Percentiles rank a stretch among this genome's conserved stretches.
Conservation (phyloP, 2,888 invertebrate species). For the Cheiracanthium punctorium region DNA sequence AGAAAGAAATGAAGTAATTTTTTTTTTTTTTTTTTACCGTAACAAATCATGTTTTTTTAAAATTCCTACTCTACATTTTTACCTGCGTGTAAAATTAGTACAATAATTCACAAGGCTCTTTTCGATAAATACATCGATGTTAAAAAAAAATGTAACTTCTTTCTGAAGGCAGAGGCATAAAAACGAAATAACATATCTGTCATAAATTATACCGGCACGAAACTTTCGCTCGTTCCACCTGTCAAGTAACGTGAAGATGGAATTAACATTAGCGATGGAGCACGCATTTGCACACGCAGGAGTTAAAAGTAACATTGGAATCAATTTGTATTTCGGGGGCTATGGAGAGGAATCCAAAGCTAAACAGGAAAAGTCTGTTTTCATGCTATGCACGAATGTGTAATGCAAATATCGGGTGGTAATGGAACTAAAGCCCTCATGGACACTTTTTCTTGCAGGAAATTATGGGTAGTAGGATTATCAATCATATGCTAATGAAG, state of each 20-base stretch:
- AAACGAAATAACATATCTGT: too few species aligned
- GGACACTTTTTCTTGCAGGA: not conserved
- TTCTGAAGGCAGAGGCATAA: too few species aligned
- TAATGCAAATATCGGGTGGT: not conserved
- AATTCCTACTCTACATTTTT: too few species aligned
- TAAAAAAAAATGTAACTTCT: too few species aligned
- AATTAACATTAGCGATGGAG: not conserved
- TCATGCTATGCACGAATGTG: not conserved
- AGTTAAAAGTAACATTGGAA: not conserved
- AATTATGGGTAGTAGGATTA: not conserved
- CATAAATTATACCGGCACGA: not conserved
- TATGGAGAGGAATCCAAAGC: not conserved
- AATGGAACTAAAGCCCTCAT: not conserved
- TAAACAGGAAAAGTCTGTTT: not conserved
- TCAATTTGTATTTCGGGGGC: not conserved
- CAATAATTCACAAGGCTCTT: too few species aligned
- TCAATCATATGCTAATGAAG: constrained; percentile 1
- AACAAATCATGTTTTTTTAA: too few species aligned
- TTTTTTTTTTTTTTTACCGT: too few species aligned
- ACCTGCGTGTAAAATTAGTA: too few species aligned
- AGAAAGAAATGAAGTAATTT: too few species aligned
- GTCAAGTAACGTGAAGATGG: not conserved
- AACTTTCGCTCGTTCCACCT: not conserved
- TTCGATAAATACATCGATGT: too few species aligned
- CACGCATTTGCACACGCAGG: not conserved